Conservation (phyloP, 2,113 vertebrate species). For the Phyllopteryx taeniolatus region DNA sequence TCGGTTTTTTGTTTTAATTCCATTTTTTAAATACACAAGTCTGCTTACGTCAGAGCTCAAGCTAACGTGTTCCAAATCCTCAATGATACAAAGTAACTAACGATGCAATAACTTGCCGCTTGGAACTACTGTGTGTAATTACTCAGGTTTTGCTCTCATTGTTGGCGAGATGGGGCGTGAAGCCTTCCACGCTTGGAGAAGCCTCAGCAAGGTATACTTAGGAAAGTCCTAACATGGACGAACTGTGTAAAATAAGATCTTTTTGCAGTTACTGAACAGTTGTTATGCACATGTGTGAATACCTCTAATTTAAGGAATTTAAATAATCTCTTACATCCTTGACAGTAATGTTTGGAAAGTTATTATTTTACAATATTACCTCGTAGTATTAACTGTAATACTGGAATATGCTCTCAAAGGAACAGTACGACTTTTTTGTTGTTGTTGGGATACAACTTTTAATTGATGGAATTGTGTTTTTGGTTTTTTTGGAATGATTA, state of each 20-base stretch:
- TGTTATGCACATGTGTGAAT: neutral
- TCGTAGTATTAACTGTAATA: neutral
- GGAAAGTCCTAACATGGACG: neutral
- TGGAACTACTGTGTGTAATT: neutral
- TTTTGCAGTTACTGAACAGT: neutral
- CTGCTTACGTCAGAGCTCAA: neutral
- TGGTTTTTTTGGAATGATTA: conserved; percentile 3
- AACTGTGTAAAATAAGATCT: neutral
- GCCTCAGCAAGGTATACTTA: neutral
- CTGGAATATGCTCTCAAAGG: neutral
- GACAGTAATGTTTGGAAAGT: neutral
- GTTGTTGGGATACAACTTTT: neutral
- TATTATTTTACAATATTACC: neutral
- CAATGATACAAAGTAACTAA: neutral
- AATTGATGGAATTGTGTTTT: neutral
- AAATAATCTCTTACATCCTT: neutral
- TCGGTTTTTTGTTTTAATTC: conserved; percentile 6
- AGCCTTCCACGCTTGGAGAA: neutral
- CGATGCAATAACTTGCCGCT: neutral
- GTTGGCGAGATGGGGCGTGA: neutral
- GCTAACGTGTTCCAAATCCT: neutral
- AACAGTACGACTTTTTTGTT: conserved; percentile 4
- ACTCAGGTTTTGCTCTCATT: neutral
- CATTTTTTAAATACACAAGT: neutral
- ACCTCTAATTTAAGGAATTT: neutral